Evolutionary conservation across 2,888 invertebrate species (phyloP), one percentile per base, ranked within the genome.

Genomic region (Agrilus mali): DNA sequence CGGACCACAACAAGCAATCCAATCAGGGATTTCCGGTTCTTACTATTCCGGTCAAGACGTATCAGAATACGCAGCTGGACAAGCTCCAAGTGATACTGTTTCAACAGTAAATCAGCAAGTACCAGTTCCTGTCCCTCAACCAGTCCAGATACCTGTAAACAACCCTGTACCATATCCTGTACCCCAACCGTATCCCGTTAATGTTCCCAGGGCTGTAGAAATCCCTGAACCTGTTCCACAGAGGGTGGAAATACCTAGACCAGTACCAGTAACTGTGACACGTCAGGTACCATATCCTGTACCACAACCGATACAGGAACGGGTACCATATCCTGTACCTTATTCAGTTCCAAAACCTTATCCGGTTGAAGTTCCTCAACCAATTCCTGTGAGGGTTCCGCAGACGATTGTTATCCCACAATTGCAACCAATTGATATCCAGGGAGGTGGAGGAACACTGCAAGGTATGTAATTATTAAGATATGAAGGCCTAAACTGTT

Each of bases 351-450:
- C 75, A 36, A 64, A 74, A 44, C 74, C 75, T 1, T 71, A 71
- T 41, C 70, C 74, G 2, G 73, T 73, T 20, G 69, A 71, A 0
- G 67, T 74, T 0, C 66, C 74, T 7, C 73, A 74, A 41, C 73
- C 73, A 0, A 68, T 72, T 2, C 54, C 56, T 40, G 59, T 57
- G 32, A 51, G 57, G 45, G 57, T 61, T 38, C 72, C 71, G 1
- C 73, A 74, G 51, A 69, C 69, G 2, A 67, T 74, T 0, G 68
- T 69, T 1, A 69, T 73, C 27, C 72, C 73, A 1, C 27, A 27
- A 27, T 5, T 27, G 10, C 27, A 10, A 17, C 33, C 35, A 4
- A 14, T 43, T 32, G n/a, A 20, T 8, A 33, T 40, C 5, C 36
- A 40, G 20, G 42, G 42, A 27, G 36, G 36, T 22, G 35, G 39